Evolutionary conservation across 1,140 invertebrate genomes (phyloP).

Genomic region (Drosophila setifemur): DNA sequence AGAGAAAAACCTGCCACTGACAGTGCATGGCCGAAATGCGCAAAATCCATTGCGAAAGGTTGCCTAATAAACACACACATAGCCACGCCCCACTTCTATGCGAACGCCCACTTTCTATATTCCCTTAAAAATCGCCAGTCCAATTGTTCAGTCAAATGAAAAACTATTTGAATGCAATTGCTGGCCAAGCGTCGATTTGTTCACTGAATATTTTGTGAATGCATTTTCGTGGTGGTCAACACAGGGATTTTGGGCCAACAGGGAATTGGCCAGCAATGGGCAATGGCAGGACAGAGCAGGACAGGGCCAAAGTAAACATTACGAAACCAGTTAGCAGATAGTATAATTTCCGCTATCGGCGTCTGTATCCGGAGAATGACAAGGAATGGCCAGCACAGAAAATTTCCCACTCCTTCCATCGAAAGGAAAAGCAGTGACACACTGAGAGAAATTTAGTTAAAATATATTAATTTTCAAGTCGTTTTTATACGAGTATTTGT

Average conservation of each 20-base stretch:
- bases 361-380: constrained; percentile 32
- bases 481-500: too few species aligned
- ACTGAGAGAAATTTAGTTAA: background rate
- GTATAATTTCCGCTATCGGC: constrained; percentile 56
- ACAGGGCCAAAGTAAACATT: constrained; percentile 27
- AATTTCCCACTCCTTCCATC: constrained; percentile 7
- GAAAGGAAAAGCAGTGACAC: background rate
- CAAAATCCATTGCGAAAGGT: constrained; percentile 28
- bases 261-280: background rate
- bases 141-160: constrained; percentile 76
- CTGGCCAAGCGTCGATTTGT: constrained; percentile 73
- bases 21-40: constrained; percentile 47
- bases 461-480: too few species aligned
- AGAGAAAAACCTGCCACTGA: constrained; percentile 46
- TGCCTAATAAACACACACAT: constrained; percentile 39
- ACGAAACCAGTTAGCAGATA: constrained; percentile 50
- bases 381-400: constrained; percentile 21
- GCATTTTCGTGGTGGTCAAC: constrained; percentile 20
- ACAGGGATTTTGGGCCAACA: background rate
- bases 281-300: too few species aligned
- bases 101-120: background rate
- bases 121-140: too few species aligned
- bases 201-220: constrained; percentile 69
- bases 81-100: background rate
- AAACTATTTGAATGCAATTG: constrained; percentile 80